Conservation (phyloP, 2,888 invertebrate species). For the Alentia gelatinosa region DNA sequence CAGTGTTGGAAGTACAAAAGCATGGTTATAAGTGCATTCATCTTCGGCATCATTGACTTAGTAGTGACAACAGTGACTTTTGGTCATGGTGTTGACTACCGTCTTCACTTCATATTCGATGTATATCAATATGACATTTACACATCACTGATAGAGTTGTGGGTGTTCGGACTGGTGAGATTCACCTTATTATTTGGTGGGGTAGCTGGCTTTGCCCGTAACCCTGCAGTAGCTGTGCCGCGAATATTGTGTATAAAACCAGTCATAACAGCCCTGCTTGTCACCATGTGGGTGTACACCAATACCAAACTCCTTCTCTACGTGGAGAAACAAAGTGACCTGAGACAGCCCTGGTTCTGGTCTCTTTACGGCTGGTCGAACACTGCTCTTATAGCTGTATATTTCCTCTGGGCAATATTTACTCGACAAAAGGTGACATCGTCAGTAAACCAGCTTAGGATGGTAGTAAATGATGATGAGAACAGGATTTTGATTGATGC, state of each 20-base stretch:
- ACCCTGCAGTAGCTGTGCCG: constrained; percentile 60
- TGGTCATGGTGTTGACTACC: constrained; percentile 66
- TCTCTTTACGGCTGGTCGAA: constrained; percentile 67
- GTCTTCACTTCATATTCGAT: constrained; percentile 60
- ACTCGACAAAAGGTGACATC: constrained; percentile 42
- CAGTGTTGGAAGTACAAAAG: not conserved
- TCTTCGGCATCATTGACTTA: constrained; percentile 59
- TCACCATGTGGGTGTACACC: constrained; percentile 65
- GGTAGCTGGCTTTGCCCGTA: constrained; percentile 64
- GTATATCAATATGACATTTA: constrained; percentile 63
- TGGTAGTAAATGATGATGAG: constrained; percentile 34
- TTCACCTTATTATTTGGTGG: constrained; percentile 65
- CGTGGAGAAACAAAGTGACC: constrained; percentile 64
- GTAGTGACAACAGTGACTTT: constrained; percentile 64
- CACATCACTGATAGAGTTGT: constrained; percentile 69
- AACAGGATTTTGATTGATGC: constrained; percentile 55
- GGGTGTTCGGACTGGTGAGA: constrained; percentile 67
- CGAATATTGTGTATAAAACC: constrained; percentile 61
- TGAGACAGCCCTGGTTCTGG: constrained; percentile 69
- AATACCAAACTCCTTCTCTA: constrained; percentile 68
- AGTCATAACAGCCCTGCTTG: constrained; percentile 23
- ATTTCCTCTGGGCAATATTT: constrained; percentile 65
- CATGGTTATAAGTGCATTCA: not conserved
- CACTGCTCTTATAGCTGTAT: constrained; percentile 63
- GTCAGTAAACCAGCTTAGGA: not conserved